These are phyloP conservation scores for Drosophila putrida DNA, from an alignment of 2,888 invertebrate genomes.

Conservation along the genomic window DNA sequence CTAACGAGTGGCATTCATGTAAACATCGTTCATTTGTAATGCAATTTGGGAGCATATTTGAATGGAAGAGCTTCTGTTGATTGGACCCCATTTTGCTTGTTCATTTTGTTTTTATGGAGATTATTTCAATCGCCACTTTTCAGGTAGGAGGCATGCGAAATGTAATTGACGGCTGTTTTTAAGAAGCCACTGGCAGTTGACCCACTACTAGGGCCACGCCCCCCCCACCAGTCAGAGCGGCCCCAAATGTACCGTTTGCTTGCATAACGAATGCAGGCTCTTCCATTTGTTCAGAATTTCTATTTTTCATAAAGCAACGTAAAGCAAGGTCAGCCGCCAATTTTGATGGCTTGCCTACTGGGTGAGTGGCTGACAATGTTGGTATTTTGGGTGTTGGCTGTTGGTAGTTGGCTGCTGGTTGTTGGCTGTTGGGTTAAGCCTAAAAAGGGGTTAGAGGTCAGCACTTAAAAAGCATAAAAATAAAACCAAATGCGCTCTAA, in stretches of 20 bases:
- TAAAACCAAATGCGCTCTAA: slow-evolving; percentile 33
- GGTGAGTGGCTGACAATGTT: neutral
- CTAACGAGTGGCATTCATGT: slow-evolving; percentile 1
- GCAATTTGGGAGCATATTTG: slow-evolving; percentile 11
- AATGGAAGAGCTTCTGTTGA: neutral
- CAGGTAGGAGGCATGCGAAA: neutral
- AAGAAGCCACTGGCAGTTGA: slow-evolving; percentile 14
- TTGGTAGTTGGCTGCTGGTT: neutral
- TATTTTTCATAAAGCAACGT: slow-evolving; percentile 63
- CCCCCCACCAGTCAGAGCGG: neutral
- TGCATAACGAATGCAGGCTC: slow-evolving; percentile 33
- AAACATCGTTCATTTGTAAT: slow-evolving; percentile 6
- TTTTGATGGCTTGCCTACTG: slow-evolving; percentile 45
- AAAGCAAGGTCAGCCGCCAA: slow-evolving; percentile 63
- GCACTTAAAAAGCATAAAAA: slow-evolving; percentile 22
- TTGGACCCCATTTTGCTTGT: neutral
- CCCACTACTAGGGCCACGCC: slow-evolving; percentile 12
- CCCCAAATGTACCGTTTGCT: slow-evolving; percentile 7
- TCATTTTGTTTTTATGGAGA: slow-evolving; percentile 1
- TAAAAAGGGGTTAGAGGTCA: slow-evolving; percentile 16
- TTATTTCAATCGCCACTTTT: slow-evolving; percentile 10
- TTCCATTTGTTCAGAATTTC: slow-evolving; percentile 48
- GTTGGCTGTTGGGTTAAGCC: slow-evolving; percentile 4
- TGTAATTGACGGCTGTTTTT: slow-evolving; percentile 31
- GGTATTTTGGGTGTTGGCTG: neutral